A percentile compares a stretch with the other conserved stretches of the same genome.
Evolutionary conservation across 2,797 vertebrate species (phyloP).

Genomic region (Chrosomus eos): DNA sequence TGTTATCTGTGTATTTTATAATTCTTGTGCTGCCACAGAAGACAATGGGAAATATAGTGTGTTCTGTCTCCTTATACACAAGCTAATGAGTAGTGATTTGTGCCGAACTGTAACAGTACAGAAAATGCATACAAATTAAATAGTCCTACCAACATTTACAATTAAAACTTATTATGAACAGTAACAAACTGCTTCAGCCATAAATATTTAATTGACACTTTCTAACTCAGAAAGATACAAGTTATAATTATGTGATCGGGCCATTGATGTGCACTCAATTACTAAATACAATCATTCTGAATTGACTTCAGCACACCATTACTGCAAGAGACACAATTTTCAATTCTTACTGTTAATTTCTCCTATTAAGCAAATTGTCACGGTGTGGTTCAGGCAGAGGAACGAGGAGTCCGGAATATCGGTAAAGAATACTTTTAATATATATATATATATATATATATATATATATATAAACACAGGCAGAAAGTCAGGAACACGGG

Average conservation of each 20-base stretch:
- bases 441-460: too few species aligned
- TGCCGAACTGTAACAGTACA: neutral
- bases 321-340: neutral
- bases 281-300: constrained; percentile 1
- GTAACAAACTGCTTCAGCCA: neutral
- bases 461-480: too few species aligned
- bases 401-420: too few species aligned
- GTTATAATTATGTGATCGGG: neutral
- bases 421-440: too few species aligned
- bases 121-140: constrained; percentile 9
- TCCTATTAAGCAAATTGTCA: constrained; percentile 20
- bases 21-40: neutral
- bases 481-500: too few species aligned
- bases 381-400: too few species aligned
- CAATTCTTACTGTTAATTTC: neutral
- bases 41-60: neutral
- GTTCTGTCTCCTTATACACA: neutral
- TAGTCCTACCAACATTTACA: neutral
- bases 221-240: neutral
- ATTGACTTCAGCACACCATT: neutral
- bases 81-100: neutral
- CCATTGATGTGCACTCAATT: neutral
- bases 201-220: constrained; percentile 12
- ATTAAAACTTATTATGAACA: constrained; percentile 6
- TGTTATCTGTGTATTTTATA: neutral